Base-by-base conservation (phyloP, 2,797 vertebrate genomes). In the Muscicapa striata region DNA sequence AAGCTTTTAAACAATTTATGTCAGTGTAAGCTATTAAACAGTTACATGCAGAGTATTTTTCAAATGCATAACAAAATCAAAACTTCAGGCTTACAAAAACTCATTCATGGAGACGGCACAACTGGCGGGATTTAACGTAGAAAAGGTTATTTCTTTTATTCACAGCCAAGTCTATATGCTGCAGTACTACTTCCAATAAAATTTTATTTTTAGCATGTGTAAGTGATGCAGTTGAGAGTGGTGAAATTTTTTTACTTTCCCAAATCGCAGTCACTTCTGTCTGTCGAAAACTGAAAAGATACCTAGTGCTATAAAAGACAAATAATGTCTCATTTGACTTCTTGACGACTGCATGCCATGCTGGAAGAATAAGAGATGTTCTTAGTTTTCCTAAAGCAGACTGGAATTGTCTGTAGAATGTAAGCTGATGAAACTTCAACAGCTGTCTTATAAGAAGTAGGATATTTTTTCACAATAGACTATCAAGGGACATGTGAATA, bases 391-490 rank as follows among this genome's bases (percentile, higher is more conserved):
- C 78, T 92, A 45, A 96, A 95, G 80, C 69, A 52, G 29, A 72
- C 51, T 91, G 87, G 87, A 97, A 83, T 51, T 87, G 66, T 69
- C 92, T 96, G 82, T 91, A 90, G 10, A 23, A 75, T 40, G 19
- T 54, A 79, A 84, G 79, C 67, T 96, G 89, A 90, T 2, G 52
- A 96, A 97, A 95, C 57, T 87, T 84, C 89, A 97, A 94, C 94
- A 97, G 95, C 96, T 97, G 94, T 94, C 92, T 96, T 94, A 64
- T 45, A 90, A 93, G 92, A 93, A 85, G 80, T 73, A 58, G 62
- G 20, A 5, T 11, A 76, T 92, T 96, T 91, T 93, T 94, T 93
- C 82, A 49, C 67, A 85, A 41, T 61, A 87, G 55, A 63, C 82
- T 92, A 83, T 86, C 93, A 93, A 96, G 96, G 90, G 93, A 96